Base-by-base conservation (phyloP, 2,888 invertebrate species). In the Onthophagus sagittarius region DNA sequence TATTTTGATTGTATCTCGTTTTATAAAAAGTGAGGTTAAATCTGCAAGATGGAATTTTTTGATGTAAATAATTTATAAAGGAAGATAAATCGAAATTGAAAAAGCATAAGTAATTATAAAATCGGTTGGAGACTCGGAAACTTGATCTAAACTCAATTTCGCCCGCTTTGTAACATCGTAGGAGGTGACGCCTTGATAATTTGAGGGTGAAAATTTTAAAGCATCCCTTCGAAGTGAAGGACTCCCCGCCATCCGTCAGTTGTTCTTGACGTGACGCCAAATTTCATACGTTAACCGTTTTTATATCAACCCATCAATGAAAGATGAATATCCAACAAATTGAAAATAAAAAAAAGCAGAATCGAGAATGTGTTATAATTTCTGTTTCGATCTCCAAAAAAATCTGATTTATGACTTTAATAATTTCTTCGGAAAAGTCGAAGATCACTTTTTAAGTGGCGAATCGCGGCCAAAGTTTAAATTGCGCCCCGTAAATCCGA, bases 161-260 rank as follows among this genome's bases (percentile, higher is more conserved):
- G 23, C 11, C 31, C n/a, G 31, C 67, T 67, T 67, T 67, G 67
- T 67, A 67, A 23, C 67, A 67, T 67, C 67, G 67, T 32, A 32
- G 67, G 67, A 67, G 67, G 67, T 32, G 67, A 67, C 67, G 67
- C 67, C 67, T 67, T 67, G 31, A 23, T 67, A 67, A 67, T 67
- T 67, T 67, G 31, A n/a, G 31, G 11, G 67, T 32, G 67, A n/a
- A 23, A 32, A 67, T 67, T 67, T 67, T 67, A 67, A 67, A 67
- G 31, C 31, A 23, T 15, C 15, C 63, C 63, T 15, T 63, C 63
- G 63, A 2, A 63, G 65, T 4, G 3, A 14, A 9, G 15, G 23
- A 67, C 7, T n/a, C 67, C 67, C 32, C 67, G 23, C 31, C 15
- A 67, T 67, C 67, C 67, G 67, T 67, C 67, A 23, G 67, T 67